Conservation (phyloP, 2,113 vertebrate species). For the Sylvia atricapilla region DNA sequence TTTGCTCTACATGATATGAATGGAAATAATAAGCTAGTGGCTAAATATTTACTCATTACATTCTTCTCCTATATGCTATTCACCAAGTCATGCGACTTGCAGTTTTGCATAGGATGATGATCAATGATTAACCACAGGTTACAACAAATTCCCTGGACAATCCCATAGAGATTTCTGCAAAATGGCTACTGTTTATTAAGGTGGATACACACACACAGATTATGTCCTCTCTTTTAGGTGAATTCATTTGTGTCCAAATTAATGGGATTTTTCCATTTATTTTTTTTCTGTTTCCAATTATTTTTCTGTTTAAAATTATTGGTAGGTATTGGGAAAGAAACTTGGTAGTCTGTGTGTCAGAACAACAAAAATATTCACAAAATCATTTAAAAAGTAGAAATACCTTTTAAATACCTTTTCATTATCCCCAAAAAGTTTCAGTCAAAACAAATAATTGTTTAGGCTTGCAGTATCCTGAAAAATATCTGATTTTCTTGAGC, state of each 20-base stretch:
- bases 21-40: conserved; percentile 25
- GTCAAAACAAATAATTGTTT: neutral
- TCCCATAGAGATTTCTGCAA: neutral
- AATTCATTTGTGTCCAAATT: neutral
- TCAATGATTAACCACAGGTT: conserved; percentile 60
- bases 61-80: conserved; percentile 46
- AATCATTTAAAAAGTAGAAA: neutral
- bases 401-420: neutral
- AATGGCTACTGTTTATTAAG: neutral
- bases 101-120: conserved; percentile 15
- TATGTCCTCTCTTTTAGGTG: neutral
- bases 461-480: neutral
- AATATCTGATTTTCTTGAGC: neutral
- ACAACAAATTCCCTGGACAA: neutral
- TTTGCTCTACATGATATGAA: conserved; percentile 4
- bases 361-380: neutral
- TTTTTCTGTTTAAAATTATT: neutral
- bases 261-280: neutral
- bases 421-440: neutral
- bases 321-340: neutral
- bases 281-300: neutral
- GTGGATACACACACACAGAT: neutral
- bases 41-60: conserved; percentile 61
- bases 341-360: accelerated
- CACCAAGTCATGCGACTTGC: neutral